Evolutionary conservation across 2,888 invertebrate species (phyloP), one percentile per base, ranked within the genome.

Genomic region (Polyommatus iphigenia): DNA sequence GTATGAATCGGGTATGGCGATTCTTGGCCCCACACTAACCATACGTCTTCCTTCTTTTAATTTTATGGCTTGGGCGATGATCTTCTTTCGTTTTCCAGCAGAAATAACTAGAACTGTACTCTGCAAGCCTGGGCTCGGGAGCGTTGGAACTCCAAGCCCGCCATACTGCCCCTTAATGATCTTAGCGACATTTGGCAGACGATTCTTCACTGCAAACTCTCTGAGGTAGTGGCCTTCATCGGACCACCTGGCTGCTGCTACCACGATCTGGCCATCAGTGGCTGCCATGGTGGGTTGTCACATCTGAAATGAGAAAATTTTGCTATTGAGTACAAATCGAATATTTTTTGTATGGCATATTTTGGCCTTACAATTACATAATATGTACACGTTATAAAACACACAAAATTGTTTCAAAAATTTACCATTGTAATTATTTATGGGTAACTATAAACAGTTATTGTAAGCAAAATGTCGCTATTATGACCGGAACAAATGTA

Each of bases 141-240:
- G 91, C 0, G 97, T 97, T 2, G 98, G 98, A 24, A 98, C 98
- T 46, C 99, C 99, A 77, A 99, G 95, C 79, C 97, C 97, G 82
- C 97, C 97, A 93, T 98, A 99, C 89, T 98, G 98, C 81, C 99
- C 99, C 91, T 98, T 98, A 85, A 98, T 97, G 86, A 99, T 97
- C 90, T 98, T 98, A 79, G 98, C 97, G 83, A 98, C 96, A 83
- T 96, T 96, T 18, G 99, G 99, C 80, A 97, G 89, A 79, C 96
- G 95, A 86, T 97, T 95, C 87, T 97, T 97, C 86, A 95, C 93
- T 84, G 96, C 96, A 88, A 96, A 96, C 87, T 97, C 96, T 79
- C 96, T 95, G 71, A 97, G 95, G 88, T 97, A 96, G 84, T 95
- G 95, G 78, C 96, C 96, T 85, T 97, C 97, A 87, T 97, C 97